phyloP scores from a whole-genome alignment of 2,113 vertebrate genomes.

The Lepus timidus region DNA sequence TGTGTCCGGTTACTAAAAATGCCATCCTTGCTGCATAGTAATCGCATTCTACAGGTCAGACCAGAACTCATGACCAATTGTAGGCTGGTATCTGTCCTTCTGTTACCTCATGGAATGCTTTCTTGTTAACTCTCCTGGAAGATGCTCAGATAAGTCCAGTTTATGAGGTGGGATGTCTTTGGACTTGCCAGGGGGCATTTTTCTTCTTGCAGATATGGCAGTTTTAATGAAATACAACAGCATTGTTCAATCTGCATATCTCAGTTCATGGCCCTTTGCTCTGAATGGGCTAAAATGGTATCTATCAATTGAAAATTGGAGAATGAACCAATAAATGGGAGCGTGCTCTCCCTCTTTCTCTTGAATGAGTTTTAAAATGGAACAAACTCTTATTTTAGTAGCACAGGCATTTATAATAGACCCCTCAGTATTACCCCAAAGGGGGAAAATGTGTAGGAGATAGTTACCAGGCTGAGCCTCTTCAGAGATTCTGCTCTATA shows the following conservation, averaged over 20 bases:
- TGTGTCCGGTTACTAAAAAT: conserved; percentile 24
- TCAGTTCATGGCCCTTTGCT: neutral
- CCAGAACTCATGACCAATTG: neutral
- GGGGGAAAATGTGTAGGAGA: neutral
- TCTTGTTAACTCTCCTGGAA: neutral
- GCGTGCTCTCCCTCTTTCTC: too few species aligned
- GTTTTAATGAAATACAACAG: neutral
- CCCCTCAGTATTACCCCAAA: neutral
- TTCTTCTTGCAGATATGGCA: neutral
- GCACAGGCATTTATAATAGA: neutral
- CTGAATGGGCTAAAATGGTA: neutral
- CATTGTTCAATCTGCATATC: neutral
- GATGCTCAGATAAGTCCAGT: neutral
- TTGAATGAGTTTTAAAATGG: too few species aligned
- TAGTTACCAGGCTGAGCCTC: neutral
- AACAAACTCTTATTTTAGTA: neutral
- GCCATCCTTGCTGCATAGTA: neutral
- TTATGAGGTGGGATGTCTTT: neutral
- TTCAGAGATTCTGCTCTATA: neutral
- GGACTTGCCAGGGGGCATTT: neutral
- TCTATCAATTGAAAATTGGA: too few species aligned
- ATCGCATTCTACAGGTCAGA: neutral
- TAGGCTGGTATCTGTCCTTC: neutral
- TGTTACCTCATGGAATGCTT: neutral
- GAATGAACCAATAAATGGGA: too few species aligned